phyloP scores from a whole-genome alignment of 2,797 vertebrate species.

The Apodemus agrarius region DNA sequence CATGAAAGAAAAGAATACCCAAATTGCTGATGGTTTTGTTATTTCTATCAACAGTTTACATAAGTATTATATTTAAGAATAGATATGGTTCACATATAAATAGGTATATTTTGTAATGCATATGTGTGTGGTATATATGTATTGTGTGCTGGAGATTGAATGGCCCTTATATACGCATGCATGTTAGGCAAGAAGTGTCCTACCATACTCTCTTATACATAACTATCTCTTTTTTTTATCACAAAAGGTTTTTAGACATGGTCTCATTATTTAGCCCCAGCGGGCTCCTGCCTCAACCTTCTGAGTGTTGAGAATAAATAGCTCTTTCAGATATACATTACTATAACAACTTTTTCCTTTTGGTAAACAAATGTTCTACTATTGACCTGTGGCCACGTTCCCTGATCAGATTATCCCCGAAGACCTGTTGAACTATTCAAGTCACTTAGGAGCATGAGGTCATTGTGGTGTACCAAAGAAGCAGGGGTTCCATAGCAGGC shows the following conservation, averaged over 20 bases:
- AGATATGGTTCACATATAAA: neutral
- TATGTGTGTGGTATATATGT: neutral
- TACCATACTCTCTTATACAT: neutral
- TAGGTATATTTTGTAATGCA: neutral
- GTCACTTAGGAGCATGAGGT: neutral
- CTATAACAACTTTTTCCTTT: neutral
- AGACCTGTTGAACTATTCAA: neutral
- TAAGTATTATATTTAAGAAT: neutral
- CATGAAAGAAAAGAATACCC: neutral
- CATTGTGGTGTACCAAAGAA: neutral
- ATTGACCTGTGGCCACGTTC: neutral
- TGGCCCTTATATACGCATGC: neutral
- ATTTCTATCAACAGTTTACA: conserved; percentile 2
- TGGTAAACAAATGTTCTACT: neutral
- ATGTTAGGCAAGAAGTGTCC: neutral
- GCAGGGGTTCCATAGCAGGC: neutral
- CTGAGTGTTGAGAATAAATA: neutral
- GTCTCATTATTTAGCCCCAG: neutral
- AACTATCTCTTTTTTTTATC: neutral
- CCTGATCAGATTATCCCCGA: neutral
- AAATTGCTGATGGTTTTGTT: neutral
- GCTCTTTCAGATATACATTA: neutral
- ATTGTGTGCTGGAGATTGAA: neutral
- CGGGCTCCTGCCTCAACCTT: neutral
- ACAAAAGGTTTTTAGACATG: neutral